Evolutionary conservation across 2,888 invertebrate species (phyloP).

Genomic region (Acanthoscelides obtectus): DNA sequence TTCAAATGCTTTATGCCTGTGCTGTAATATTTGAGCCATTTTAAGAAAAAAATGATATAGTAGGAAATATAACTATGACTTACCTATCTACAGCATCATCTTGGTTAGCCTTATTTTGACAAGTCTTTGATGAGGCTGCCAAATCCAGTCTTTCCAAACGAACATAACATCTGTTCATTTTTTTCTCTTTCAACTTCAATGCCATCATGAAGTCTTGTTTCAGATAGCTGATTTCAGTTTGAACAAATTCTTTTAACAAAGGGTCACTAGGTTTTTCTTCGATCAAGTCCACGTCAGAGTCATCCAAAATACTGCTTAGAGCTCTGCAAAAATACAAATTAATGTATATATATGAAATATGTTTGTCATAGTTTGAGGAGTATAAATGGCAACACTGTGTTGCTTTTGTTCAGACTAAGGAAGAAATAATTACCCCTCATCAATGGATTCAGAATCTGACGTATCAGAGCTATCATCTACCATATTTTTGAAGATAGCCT

Average conservation of each 20-base stretch:
- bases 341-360: too few relatives aligned
- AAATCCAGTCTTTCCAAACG: constrained; percentile 9
- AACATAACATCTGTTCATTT: constrained; percentile 14
- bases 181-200: background rate
- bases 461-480: background rate
- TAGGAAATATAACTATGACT: background rate
- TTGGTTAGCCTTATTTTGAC: constrained; percentile 3
- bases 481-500: background rate
- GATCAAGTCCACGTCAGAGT: constrained; percentile 8
- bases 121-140: background rate
- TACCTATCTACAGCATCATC: constrained; percentile 18
- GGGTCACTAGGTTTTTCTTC: background rate
- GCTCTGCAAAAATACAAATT: background rate
- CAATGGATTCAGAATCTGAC: background rate
- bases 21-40: too few relatives aligned
- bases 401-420: too few relatives aligned
- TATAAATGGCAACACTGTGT: too few relatives aligned
- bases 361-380: too few relatives aligned
- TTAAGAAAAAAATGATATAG: background rate
- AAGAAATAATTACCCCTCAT: background rate
- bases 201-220: background rate
- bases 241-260: too few relatives aligned
- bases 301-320: constrained; percentile 4
- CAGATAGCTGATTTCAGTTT: too few relatives aligned
- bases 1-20: too few relatives aligned